Base-by-base conservation (phyloP, 2,888 invertebrate genomes). In the Blera fallax region DNA sequence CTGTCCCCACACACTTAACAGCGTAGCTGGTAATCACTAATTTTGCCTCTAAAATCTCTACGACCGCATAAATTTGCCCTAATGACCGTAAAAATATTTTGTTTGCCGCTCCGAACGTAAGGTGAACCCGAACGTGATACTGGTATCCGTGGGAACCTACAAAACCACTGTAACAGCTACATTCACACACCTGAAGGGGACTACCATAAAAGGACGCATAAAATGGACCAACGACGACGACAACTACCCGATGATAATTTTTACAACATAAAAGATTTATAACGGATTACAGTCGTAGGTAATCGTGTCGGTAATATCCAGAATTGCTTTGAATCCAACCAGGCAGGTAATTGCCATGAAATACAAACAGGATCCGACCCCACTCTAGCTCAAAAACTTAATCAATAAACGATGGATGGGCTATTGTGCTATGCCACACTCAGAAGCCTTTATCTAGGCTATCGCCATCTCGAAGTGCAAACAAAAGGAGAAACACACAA, bases 11-110 rank as follows among this genome's bases (percentile, higher is more conserved):
- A 65, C 16, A 74, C 43, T 54, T 65, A 65, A 43, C 54, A 34
- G 24, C 48, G 16, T 29, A 37, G 10, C 62, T 54, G 62, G 48
- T 70, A 82, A 82, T 82, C 64, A 70, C 58, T 76, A 76, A 64
- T 67, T 82, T 65, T 40, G 45, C 54, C 70, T 48, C 70, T 60
- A 48, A 73, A 74, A 84, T 84, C 83, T 73, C 67, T 43, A 74
- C 64, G 73, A 78, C 78, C 78, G 54, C 83, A 83, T 67, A 83
- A 78, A 78, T 83, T 73, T 48, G 48, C 69, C 43, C 69, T 79
- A 84, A 84, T 79, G 78, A 84, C 73, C 79, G 69, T 84, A 56
- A 62, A 84, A 84, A 78, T 73, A 73, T 84, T 83, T 78, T 79
- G 79, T 62, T 73, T 58, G 78, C 54, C 54, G 29, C 24, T 73